These are phyloP conservation scores for Bettongia penicillata DNA, from an alignment of 2,113 vertebrate species.

Conservation along the genomic window DNA sequence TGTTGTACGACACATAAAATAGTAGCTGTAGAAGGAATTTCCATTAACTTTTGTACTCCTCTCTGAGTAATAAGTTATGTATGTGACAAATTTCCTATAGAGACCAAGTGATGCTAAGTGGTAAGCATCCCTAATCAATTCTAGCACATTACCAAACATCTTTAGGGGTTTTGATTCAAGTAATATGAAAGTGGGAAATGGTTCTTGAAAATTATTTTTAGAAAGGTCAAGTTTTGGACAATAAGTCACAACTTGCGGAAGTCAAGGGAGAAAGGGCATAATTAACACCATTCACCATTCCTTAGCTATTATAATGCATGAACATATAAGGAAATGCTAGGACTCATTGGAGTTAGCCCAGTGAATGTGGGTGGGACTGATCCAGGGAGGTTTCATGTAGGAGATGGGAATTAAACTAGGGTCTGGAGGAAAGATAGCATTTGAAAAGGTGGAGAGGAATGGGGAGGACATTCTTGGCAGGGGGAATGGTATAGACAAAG, in stretches of 20 bases:
- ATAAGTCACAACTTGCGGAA: not conserved
- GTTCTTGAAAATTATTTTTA: not conserved
- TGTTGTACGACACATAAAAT: not conserved
- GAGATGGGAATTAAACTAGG: not conserved
- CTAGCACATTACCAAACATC: slow-evolving; percentile 1
- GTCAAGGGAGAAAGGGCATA: not conserved
- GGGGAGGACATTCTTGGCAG: not conserved
- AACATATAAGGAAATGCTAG: not conserved
- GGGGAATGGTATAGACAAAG: not conserved
- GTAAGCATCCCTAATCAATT: not conserved
- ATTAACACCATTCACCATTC: not conserved
- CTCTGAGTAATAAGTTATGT: not conserved
- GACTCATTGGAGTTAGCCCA: not conserved
- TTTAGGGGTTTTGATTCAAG: not conserved
- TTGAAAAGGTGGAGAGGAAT: not conserved
- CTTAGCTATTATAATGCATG: not conserved
- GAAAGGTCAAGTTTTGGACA: not conserved
- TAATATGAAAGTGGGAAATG: not conserved
- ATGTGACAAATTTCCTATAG: not conserved
- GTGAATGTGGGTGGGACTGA: not conserved
- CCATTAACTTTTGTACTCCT: not conserved
- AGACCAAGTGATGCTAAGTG: not conserved
- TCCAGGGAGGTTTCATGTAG: not conserved
- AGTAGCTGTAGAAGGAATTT: not conserved
- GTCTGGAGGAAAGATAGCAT: not conserved